Evolutionary conservation across 2,113 vertebrate genomes (phyloP).

Genomic region (Catharus fuscescens): DNA sequence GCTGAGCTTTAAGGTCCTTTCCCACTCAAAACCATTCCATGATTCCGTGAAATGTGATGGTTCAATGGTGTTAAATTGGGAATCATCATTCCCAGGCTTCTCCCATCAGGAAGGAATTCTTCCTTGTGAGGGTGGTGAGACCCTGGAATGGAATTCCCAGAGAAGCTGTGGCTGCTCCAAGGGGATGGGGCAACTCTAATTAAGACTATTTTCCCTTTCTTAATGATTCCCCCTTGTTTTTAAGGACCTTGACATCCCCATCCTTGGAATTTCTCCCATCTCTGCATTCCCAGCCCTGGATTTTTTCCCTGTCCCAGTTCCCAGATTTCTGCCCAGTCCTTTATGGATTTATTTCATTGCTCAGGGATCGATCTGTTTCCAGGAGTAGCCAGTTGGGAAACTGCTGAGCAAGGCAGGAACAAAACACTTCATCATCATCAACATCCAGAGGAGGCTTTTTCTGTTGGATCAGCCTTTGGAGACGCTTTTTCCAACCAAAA

Average conservation of each 20-base stretch:
- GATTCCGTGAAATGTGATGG: accelerated
- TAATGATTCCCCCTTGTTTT: neutral
- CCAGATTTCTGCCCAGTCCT: neutral
- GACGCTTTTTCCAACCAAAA: neutral
- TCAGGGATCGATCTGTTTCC: neutral
- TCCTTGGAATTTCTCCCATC: neutral
- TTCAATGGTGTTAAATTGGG: accelerated
- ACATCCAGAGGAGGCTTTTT: neutral
- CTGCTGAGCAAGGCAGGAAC: neutral
- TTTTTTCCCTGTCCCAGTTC: neutral
- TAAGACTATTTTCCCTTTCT: accelerated
- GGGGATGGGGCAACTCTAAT: neutral
- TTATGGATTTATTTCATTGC: neutral
- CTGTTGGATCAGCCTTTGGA: neutral
- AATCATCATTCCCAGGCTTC: neutral
- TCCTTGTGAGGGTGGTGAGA: accelerated
- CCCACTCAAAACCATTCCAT: neutral
- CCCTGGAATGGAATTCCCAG: neutral
- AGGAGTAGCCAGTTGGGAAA: neutral
- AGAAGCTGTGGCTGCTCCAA: neutral
- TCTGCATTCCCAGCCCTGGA: neutral
- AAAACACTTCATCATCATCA: neutral
- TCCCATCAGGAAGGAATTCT: neutral
- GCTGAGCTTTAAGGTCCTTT: neutral
- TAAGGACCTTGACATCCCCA: neutral